These are phyloP conservation scores for Pediacus dermestoides DNA, from an alignment of 2,888 invertebrate species.

Conservation along the genomic window DNA sequence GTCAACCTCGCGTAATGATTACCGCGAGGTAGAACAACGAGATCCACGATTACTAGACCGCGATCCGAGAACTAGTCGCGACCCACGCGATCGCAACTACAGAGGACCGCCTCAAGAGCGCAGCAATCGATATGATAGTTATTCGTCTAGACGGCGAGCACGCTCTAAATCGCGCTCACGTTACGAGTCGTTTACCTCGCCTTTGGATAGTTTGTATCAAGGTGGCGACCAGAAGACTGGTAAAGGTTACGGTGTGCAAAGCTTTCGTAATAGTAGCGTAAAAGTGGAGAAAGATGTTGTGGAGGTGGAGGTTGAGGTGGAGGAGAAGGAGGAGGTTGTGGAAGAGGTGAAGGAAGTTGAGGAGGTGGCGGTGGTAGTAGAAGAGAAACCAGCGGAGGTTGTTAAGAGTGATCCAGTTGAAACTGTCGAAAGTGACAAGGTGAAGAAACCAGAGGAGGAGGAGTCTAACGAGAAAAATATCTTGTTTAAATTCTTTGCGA, in stretches of 20 bases:
- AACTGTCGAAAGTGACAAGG: slow-evolving; percentile 5
- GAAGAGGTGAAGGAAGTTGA: slow-evolving; percentile 9
- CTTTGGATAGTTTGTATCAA: slow-evolving; percentile 52
- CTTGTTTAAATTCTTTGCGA: slow-evolving; percentile 36
- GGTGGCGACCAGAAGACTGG: slow-evolving; percentile 47
- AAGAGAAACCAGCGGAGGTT: not conserved
- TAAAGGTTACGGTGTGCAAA: slow-evolving; percentile 52
- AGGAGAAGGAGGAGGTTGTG: slow-evolving; percentile 9
- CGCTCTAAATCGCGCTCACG: slow-evolving; percentile 20
- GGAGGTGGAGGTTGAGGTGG: slow-evolving; percentile 14
- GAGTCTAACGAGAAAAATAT: slow-evolving; percentile 31
- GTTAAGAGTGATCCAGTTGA: slow-evolving; percentile 3
- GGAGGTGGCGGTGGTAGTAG: not conserved
- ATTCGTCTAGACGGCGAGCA: slow-evolving; percentile 17
- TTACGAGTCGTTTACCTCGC: slow-evolving; percentile 49
- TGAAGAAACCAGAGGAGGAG: slow-evolving; percentile 16
- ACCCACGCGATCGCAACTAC: slow-evolving; percentile 7
- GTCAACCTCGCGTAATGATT: too few relatives aligned
- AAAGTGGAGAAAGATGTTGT: slow-evolving; percentile 37
- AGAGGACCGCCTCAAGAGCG: slow-evolving; percentile 11
- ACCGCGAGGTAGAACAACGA: slow-evolving; percentile 17
- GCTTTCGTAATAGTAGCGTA: slow-evolving; percentile 51
- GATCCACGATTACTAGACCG: slow-evolving; percentile 13
- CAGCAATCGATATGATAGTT: slow-evolving; percentile 11
- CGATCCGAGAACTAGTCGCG: slow-evolving; percentile 12